Percentiles rank a stretch among this genome's conserved stretches.
Conservation (phyloP, 1,140 invertebrate genomes). For the Diabrotica virgifera region DNA sequence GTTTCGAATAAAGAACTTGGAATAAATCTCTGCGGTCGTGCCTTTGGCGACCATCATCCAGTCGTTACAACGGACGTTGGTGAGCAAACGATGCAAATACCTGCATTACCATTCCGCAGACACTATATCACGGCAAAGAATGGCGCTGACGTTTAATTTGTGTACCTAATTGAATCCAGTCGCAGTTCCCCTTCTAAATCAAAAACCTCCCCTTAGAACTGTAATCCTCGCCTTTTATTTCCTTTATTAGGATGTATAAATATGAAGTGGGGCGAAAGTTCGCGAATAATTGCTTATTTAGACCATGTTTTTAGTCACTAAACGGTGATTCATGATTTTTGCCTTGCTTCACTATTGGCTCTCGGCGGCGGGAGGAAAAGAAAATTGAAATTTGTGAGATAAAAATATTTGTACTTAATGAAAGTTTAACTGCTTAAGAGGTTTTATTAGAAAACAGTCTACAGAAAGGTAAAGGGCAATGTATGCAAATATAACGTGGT, state of each 20-base stretch:
- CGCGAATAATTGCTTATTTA: conserved; percentile 39
- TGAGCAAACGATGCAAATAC: conserved; percentile 5
- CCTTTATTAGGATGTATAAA: conserved; percentile 44
- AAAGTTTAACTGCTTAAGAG: no score
- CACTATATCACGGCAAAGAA: conserved; percentile 37
- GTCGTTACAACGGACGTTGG: not conserved
- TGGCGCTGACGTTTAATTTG: conserved; percentile 44
- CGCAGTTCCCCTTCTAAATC: conserved; percentile 38
- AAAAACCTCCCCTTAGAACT: conserved; percentile 35
- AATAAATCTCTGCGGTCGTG: no score
- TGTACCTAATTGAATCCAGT: conserved; percentile 41
- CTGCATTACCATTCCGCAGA: conserved; percentile 19
- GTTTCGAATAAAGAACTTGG: no score
- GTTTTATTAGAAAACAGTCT: not conserved
- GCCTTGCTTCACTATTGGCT: not conserved
- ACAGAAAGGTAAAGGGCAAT: not conserved
- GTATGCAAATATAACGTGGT: no score
- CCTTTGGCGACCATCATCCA: no score
- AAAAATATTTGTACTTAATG: not conserved
- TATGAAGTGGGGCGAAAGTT: conserved; percentile 37
- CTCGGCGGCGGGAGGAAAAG: not conserved
- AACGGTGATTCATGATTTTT: conserved; percentile 10
- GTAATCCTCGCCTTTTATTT: conserved; percentile 43
- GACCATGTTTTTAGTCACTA: conserved; percentile 22
- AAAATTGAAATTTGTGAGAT: not conserved